A percentile compares a stretch with the other conserved stretches of the same genome.
Conservation (phyloP, 1,140 invertebrate species). For the Drosophila ironensis region DNA sequence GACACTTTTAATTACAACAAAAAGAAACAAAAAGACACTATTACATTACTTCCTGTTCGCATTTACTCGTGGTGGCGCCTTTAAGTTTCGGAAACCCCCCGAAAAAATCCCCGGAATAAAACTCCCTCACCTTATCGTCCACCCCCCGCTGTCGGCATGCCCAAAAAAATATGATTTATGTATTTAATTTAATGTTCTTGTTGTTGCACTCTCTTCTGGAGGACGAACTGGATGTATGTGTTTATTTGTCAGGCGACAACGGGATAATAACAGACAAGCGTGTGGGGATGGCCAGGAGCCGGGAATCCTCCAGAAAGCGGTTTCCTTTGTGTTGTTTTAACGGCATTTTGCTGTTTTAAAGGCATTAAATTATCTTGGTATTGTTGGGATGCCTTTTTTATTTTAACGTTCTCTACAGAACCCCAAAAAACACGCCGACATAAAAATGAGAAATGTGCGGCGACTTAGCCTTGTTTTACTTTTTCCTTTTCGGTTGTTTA, state of each 20-base stretch:
- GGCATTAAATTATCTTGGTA: constrained; percentile 70
- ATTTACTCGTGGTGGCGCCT: constrained; percentile 13
- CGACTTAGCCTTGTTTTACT: constrained; percentile 39
- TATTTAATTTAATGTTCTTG: constrained; percentile 77
- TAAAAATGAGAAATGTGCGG: constrained; percentile 74
- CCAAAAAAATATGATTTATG: constrained; percentile 64
- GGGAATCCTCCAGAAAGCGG: constrained; percentile 21
- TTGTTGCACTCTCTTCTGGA: constrained; percentile 40
- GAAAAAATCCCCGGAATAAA: neutral
- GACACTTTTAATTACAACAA: constrained; percentile 72
- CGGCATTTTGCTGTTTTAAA: constrained; percentile 76
- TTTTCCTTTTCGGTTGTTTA: neutral
- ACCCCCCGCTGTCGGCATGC: constrained; percentile 45
- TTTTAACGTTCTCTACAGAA: constrained; percentile 8
- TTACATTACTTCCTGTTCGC: constrained; percentile 17
- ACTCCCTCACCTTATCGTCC: constrained; percentile 28
- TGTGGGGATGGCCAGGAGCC: constrained; percentile 22
- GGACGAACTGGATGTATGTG: constrained; percentile 48
- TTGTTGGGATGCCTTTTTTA: constrained; percentile 12
- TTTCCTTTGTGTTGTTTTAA: constrained; percentile 61
- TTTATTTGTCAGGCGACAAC: constrained; percentile 79
- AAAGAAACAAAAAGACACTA: constrained; percentile 11
- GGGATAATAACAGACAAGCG: constrained; percentile 66
- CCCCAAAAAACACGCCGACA: constrained; percentile 14
- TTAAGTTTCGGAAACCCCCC: constrained; percentile 15